Evolutionary conservation across 2,888 invertebrate genomes (phyloP).

Genomic region (Ferdinandea cuprea): DNA sequence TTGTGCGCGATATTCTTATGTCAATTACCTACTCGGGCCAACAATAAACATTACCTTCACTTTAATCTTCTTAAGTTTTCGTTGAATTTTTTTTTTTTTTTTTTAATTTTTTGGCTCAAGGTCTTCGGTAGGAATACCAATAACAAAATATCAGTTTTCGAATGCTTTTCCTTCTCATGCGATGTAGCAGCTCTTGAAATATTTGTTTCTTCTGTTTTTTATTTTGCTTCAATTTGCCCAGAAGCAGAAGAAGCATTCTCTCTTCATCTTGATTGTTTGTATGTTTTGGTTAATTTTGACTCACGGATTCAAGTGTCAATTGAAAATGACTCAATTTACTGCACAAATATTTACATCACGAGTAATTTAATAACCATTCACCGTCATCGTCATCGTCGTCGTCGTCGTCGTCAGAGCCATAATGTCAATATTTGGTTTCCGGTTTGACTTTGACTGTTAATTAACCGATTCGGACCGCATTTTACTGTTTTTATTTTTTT

Average conservation of each 20-base stretch:
- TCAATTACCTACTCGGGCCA: not conserved
- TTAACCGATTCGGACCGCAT: constrained; percentile 3
- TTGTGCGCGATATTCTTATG: constrained; percentile 10
- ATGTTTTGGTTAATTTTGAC: not conserved
- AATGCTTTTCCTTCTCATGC: not conserved
- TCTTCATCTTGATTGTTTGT: not conserved
- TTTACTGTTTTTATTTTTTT: no score
- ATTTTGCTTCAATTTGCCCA: constrained; percentile 13
- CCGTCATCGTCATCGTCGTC: not conserved
- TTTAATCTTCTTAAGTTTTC: constrained; percentile 26
- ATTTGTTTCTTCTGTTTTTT: not conserved
- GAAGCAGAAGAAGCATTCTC: constrained; percentile 40
- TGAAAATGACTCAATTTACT: constrained; percentile 3
- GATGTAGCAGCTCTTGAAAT: no score
- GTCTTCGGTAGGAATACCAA: constrained; percentile 2
- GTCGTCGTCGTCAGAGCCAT: not conserved
- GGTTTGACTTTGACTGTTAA: constrained; percentile 13
- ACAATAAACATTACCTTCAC: constrained; percentile 24
- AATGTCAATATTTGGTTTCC: constrained; percentile 12
- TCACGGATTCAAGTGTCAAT: not conserved
- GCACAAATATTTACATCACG: constrained; percentile 14
- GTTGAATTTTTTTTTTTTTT: no score
- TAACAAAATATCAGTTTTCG: no score
- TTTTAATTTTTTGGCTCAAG: constrained; percentile 32
- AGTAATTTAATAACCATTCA: not conserved